Evolutionary conservation across 2,888 invertebrate species (phyloP).

Genomic region (Ellobium chinense): DNA sequence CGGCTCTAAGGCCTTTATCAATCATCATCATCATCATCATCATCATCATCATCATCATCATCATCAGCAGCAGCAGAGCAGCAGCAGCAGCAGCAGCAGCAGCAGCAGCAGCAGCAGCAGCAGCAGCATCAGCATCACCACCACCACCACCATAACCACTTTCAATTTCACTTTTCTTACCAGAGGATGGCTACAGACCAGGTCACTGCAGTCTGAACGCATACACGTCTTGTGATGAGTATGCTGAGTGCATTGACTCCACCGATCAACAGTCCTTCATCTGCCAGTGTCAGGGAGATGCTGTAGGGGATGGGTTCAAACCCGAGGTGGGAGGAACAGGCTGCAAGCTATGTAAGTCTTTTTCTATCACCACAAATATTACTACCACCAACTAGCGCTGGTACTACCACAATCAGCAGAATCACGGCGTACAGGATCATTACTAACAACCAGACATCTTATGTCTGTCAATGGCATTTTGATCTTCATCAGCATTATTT

Average conservation of each 20-base stretch:
- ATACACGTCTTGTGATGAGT: slow-evolving; percentile 10
- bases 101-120: neutral
- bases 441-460: too few species aligned
- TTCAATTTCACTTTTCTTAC: neutral
- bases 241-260: slow-evolving; percentile 24
- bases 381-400: too few species aligned
- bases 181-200: neutral
- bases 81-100: neutral
- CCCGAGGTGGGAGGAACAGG: slow-evolving; percentile 24
- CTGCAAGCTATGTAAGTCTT: slow-evolving; percentile 37
- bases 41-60: slow-evolving; percentile 2
- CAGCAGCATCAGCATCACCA: neutral
- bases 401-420: too few species aligned
- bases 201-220: slow-evolving; percentile 31
- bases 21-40: slow-evolving; percentile 21
- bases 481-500: too few species aligned
- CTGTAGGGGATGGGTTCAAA: slow-evolving; percentile 39
- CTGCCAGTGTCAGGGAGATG: slow-evolving; percentile 31
- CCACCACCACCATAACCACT: neutral
- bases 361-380: too few species aligned
- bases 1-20: too few species aligned
- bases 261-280: slow-evolving; percentile 17
- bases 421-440: too few species aligned
- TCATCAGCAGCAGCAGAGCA: neutral
- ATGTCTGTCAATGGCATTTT: too few species aligned